Evolutionary conservation across 2,113 vertebrate species (phyloP), one percentile per base, ranked within the genome.

Genomic region (Atrichornis clamosus): DNA sequence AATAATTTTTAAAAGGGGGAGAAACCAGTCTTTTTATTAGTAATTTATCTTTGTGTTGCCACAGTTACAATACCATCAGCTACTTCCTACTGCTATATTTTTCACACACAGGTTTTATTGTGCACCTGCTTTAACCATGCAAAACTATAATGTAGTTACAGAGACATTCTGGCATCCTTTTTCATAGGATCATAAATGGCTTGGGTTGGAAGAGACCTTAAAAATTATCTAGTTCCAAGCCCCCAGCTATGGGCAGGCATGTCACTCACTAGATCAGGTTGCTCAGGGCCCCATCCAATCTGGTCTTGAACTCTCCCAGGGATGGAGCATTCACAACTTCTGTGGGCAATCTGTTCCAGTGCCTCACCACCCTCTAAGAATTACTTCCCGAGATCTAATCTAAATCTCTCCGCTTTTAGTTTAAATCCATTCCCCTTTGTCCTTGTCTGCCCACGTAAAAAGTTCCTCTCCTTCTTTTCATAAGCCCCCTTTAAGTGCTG

Each of bases 1-100:
- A 49, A 26, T 13, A 2, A 16, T 21, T 49, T 47, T 55, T 0
- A 10, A 47, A 81, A 3, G 2, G 1, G 2, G 10, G 18, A 52
- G 3, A 67, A 89, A 44, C 2, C 13, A 10, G 50, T 53, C 7
- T 19, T 89, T 93, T 88, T 33, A 26, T 21, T 42, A 39, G 7
- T 17, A 89, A 81, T 53, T 91, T 73, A 62, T 42, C 8, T 78
- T 74, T 67, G 8, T 77, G 14, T 50, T 89, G 50, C 14, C 42
- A 89, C 56, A 59, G 42, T 63, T 70, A 59, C 10, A 58, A 28
- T 81, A 32, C 2, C 14, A 55, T 44, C 35, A 67, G 3, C n/a
- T 84, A 55, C 26, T 33, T 74, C 16, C 30, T 77, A 16, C 21
- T 44, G 10, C n/a, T 58, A 4, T 30, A 35, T 47, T 81, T 55